Percentiles rank a stretch among this genome's conserved stretches.
These are phyloP conservation scores for Lamprologus callipterus DNA, from an alignment of 2,113 vertebrate genomes.

Conservation along the genomic window DNA sequence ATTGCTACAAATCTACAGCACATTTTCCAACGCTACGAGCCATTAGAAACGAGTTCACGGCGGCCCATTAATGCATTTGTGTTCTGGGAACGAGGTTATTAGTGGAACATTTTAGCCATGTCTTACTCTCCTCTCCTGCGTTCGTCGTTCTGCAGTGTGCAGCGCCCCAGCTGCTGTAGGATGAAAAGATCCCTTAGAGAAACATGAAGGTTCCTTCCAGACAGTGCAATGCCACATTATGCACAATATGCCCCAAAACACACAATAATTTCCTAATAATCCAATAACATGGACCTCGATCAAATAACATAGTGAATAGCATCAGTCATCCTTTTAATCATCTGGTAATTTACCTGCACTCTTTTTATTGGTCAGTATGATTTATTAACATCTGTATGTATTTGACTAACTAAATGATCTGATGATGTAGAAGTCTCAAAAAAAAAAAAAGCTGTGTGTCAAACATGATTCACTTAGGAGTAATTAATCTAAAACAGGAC, in stretches of 20 bases:
- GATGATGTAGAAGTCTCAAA: background rate
- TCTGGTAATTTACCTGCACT: background rate
- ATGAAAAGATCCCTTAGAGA: background rate
- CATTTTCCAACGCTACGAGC: conserved; percentile 10
- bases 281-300: background rate
- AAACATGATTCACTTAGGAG: background rate
- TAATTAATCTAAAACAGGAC: background rate
- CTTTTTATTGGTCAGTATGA: background rate
- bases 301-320: background rate
- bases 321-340: background rate
- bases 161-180: background rate
- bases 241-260: background rate
- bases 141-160: background rate
- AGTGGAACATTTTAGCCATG: conserved; percentile 31
- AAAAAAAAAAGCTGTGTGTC: background rate
- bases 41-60: conserved; percentile 24
- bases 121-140: background rate
- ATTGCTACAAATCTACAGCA: conserved; percentile 12
- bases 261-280: background rate
- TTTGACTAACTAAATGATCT: conserved; percentile 1
- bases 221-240: background rate
- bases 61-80: conserved; percentile 37
- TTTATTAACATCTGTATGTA: background rate
- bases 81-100: conserved; percentile 38
- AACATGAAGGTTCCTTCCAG: background rate